These are phyloP conservation scores for Thymelicus sylvestris DNA, from an alignment of 2,888 invertebrate species.

Conservation along the genomic window DNA sequence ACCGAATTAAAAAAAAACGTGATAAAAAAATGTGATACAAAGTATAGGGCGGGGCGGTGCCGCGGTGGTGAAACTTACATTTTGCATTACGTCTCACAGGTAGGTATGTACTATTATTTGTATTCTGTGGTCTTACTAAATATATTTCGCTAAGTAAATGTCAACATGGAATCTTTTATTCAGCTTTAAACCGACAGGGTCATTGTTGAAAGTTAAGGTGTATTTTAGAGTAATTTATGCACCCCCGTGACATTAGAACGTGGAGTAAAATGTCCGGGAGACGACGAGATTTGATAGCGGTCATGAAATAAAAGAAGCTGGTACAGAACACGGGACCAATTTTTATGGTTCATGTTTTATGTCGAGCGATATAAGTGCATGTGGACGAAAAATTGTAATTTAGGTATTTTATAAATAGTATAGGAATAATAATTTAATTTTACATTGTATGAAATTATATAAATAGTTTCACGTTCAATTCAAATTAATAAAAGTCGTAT, in stretches of 20 bases:
- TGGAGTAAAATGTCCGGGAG: constrained; percentile 29
- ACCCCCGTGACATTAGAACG: constrained; percentile 29
- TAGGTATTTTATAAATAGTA: too few species aligned
- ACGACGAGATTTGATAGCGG: constrained; percentile 30
- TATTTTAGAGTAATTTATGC: constrained; percentile 35
- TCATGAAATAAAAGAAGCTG: constrained; percentile 27
- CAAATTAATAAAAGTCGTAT: too few species aligned
- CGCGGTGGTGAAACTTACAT: background rate
- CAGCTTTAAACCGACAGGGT: constrained; percentile 21
- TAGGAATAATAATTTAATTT: too few species aligned
- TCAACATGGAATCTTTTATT: constrained; percentile 13
- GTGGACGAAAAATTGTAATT: background rate
- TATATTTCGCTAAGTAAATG: background rate
- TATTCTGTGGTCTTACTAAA: background rate
- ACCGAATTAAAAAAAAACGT: too few species aligned
- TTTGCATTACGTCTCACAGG: too few species aligned
- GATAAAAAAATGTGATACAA: too few species aligned
- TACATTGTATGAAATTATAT: too few species aligned
- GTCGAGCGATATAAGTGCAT: background rate
- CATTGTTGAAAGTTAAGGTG: constrained; percentile 15
- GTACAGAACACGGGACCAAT: constrained; percentile 8
- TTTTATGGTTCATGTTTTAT: background rate
- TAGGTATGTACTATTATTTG: too few species aligned
- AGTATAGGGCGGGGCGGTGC: too few species aligned
- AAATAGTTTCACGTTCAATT: too few species aligned